Evolutionary conservation across 2,888 invertebrate species (phyloP).

Genomic region (Rhagonycha lutea): DNA sequence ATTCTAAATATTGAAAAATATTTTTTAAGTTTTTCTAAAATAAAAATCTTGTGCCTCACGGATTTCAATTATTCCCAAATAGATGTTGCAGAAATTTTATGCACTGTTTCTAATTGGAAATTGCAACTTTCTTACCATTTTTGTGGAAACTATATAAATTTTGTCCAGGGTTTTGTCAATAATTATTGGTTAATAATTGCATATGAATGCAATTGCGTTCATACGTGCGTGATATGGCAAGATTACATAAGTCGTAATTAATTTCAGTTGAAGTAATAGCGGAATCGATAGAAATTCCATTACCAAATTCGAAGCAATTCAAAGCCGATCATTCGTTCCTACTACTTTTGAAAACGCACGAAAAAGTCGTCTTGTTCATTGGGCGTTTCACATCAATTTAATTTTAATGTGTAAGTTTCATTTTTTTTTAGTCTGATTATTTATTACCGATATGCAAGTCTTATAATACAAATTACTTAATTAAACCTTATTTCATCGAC

Average conservation of each 20-base stretch:
- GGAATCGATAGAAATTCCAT: background rate
- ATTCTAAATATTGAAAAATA: no score
- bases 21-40: no score
- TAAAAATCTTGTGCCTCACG: no score
- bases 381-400: background rate
- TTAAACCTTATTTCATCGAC: background rate
- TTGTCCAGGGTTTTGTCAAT: background rate
- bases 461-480: background rate
- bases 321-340: background rate
- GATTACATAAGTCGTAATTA: background rate
- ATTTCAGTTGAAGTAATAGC: background rate
- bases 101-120: background rate
- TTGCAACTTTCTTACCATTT: background rate
- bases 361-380: background rate
- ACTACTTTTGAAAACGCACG: background rate
- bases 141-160: background rate
- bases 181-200: background rate
- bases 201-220: background rate
- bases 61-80: no score
- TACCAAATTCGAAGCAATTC: background rate
- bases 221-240: background rate
- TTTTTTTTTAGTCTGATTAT: background rate
- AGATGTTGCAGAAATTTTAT: background rate
- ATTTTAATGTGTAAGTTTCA: background rate
- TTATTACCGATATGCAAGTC: background rate